A percentile compares a stretch with the other conserved stretches of the same genome.
phyloP scores from a whole-genome alignment of 2,888 invertebrate genomes.

The Dermolepida albohirtum region DNA sequence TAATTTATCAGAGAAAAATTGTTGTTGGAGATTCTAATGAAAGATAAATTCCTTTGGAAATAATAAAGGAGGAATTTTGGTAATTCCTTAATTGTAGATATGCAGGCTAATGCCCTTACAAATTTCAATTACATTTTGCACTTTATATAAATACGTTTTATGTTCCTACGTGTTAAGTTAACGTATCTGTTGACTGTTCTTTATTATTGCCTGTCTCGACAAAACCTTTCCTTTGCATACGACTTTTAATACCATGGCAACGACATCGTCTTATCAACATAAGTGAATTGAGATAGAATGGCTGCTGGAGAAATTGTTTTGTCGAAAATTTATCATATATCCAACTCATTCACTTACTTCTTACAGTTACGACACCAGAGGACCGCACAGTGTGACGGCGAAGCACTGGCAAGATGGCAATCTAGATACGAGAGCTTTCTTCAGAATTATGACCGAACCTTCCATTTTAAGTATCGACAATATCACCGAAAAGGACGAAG shows the following conservation, averaged over 20 bases:
- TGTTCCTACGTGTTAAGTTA: too few species aligned
- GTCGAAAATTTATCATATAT: constrained; percentile 34
- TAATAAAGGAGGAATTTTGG: too few species aligned
- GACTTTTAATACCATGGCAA: background rate
- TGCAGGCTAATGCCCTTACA: too few species aligned
- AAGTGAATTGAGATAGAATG: constrained; percentile 11
- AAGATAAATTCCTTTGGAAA: too few species aligned
- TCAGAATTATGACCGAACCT: constrained; percentile 76
- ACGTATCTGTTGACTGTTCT: background rate
- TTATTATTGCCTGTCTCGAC: constrained; percentile 5
- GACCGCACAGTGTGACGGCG: constrained; percentile 68
- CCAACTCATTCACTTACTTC: constrained; percentile 6
- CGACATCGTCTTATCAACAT: constrained; percentile 22
- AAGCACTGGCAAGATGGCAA: constrained; percentile 80
- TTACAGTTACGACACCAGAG: constrained; percentile 78
- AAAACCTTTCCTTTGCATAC: constrained; percentile 15
- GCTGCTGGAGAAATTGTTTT: constrained; percentile 26
- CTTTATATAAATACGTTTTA: too few species aligned
- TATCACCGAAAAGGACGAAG: constrained; percentile 76
- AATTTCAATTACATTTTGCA: too few species aligned
- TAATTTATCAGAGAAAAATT: too few species aligned
- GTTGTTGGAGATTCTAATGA: too few species aligned
- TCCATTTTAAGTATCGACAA: constrained; percentile 76
- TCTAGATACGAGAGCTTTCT: constrained; percentile 76
- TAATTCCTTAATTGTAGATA: too few species aligned